Evolutionary conservation across 53 echinoderm and acorn worm genomes (phyloP).

Genomic region (Paelopatides confundens): DNA sequence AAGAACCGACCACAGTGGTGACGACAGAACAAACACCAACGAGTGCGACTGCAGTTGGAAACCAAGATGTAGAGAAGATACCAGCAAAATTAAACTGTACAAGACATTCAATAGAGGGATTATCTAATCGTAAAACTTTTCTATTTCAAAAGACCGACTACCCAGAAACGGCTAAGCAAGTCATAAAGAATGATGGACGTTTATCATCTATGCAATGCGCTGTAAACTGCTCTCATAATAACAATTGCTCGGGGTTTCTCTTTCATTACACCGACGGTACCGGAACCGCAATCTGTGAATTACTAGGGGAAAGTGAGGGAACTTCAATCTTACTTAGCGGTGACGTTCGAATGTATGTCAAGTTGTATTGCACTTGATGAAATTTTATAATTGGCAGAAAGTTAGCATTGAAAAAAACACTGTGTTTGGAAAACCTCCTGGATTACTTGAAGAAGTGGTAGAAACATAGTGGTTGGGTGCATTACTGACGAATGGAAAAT

Average conservation of each 20-base stretch:
- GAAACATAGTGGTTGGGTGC: too few relatives aligned
- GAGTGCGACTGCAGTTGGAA: too few relatives aligned
- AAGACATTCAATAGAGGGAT: background rate
- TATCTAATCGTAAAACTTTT: background rate
- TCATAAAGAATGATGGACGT: background rate
- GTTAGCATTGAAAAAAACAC: too few relatives aligned
- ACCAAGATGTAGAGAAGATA: too few relatives aligned
- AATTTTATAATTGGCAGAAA: too few relatives aligned
- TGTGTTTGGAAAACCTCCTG: too few relatives aligned
- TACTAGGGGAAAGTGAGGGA: slow-evolving; percentile 3
- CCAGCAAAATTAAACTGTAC: background rate
- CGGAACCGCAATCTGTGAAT: background rate
- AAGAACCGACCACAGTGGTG: too few relatives aligned
- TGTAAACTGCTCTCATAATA: slow-evolving; percentile 9
- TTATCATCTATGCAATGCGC: slow-evolving; percentile 1
- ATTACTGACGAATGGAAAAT: too few relatives aligned
- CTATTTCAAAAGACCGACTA: background rate
- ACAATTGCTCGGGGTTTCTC: slow-evolving; percentile 1
- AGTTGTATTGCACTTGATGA: background rate
- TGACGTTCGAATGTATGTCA: background rate
- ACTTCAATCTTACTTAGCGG: background rate
- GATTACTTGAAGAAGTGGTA: too few relatives aligned
- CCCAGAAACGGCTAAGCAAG: background rate
- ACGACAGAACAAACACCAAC: too few relatives aligned
- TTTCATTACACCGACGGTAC: background rate